Conservation (phyloP, 2,113 vertebrate species). For the Colistium nudipinnis region DNA sequence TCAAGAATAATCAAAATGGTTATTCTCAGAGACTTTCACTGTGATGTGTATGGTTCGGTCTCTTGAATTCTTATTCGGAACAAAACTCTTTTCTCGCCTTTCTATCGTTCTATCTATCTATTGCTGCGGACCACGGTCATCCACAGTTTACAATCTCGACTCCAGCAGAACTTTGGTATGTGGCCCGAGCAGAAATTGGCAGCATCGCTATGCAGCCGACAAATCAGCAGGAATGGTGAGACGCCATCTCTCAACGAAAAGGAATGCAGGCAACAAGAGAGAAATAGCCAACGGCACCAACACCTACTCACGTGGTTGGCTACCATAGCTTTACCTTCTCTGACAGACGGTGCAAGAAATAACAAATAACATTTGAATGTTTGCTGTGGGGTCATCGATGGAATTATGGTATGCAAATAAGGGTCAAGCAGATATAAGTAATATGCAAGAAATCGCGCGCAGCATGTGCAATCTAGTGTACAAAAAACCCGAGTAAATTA, state of each 20-base stretch:
- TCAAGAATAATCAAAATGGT: too few relatives aligned
- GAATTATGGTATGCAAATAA: slow-evolving; percentile 12
- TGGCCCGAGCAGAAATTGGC: neutral
- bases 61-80: too few relatives aligned
- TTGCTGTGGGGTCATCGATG: slow-evolving; percentile 9
- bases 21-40: too few relatives aligned
- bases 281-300: neutral
- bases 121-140: neutral
- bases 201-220: neutral
- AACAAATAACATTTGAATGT: slow-evolving; percentile 19
- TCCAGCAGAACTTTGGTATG: neutral
- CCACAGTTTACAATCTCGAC: neutral
- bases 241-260: too few relatives aligned
- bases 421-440: neutral
- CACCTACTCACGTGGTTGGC: neutral
- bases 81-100: too few relatives aligned
- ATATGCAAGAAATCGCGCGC: neutral
- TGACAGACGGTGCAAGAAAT: slow-evolving; percentile 10
- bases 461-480: neutral
- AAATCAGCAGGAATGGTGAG: neutral
- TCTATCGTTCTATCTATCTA: too few relatives aligned
- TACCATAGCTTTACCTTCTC: neutral
- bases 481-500: neutral
- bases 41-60: too few relatives aligned
- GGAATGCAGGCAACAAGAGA: neutral